Evolutionary conservation across 2,113 vertebrate species (phyloP).

Genomic region (Oreotrochilus melanogaster): DNA sequence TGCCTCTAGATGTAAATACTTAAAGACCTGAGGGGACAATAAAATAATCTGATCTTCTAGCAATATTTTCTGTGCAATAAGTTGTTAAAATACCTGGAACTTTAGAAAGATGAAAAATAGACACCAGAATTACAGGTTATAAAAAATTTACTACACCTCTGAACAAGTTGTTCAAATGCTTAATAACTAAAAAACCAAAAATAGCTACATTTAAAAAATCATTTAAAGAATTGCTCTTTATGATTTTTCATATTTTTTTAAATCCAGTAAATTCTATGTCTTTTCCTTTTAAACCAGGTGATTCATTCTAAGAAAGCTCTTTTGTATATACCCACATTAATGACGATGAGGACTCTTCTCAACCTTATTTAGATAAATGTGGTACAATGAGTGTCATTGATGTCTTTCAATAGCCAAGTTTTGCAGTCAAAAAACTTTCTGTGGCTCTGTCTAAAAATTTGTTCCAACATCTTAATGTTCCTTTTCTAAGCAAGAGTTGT

Average conservation of each 20-base stretch:
- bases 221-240: neutral
- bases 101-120: neutral
- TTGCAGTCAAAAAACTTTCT: neutral
- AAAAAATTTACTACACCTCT: neutral
- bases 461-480: neutral
- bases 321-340: fast-evolving
- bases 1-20: neutral
- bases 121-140: neutral
- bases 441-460: neutral
- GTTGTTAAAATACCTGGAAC: neutral
- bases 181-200: neutral
- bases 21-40: neutral
- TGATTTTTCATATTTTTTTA: neutral
- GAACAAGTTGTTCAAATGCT: neutral
- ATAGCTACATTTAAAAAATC: neutral
- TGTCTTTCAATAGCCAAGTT: neutral
- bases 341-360: neutral
- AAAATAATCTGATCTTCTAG: neutral
- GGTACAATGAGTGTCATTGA: neutral
- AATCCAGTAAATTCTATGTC: neutral
- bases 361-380: neutral
- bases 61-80: neutral
- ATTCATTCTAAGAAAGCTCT: neutral
- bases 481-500: neutral
- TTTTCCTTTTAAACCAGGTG: neutral